Evolutionary conservation across 2,113 vertebrate species (phyloP).

Genomic region (Mobula birostris): DNA sequence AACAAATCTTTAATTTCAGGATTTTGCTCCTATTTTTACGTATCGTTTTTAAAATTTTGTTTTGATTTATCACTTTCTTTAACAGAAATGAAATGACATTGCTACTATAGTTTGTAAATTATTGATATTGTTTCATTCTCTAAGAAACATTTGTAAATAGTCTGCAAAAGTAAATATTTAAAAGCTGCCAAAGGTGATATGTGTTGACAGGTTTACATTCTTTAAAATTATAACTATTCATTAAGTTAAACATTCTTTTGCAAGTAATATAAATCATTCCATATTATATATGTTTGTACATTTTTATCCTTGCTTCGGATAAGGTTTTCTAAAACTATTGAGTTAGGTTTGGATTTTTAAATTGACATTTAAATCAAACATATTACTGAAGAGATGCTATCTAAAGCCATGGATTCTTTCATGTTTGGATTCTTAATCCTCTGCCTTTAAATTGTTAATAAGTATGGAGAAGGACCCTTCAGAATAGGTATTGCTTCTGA

Average conservation of each 20-base stretch:
- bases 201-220: background rate
- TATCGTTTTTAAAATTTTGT: background rate
- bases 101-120: background rate
- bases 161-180: background rate
- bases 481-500: background rate
- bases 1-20: background rate
- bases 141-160: background rate
- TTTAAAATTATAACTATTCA: slow-evolving; percentile 32
- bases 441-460: slow-evolving; percentile 51
- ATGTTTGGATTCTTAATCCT: background rate
- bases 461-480: slow-evolving; percentile 23
- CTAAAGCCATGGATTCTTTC: slow-evolving; percentile 41
- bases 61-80: background rate
- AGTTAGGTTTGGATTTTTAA: slow-evolving; percentile 51
- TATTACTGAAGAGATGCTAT: slow-evolving; percentile 60
- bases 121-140: background rate
- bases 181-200: background rate
- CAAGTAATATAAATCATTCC: slow-evolving; percentile 9
- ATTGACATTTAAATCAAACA: slow-evolving; percentile 65
- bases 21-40: background rate
- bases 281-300: background rate
- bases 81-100: background rate
- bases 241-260: slow-evolving; percentile 20
- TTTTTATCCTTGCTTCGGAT: slow-evolving; percentile 13
- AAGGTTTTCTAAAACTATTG: slow-evolving; percentile 57